Evolutionary conservation across 2,113 vertebrate genomes (phyloP), one percentile per base, ranked within the genome.

Genomic region (Ploceus nigricollis): DNA sequence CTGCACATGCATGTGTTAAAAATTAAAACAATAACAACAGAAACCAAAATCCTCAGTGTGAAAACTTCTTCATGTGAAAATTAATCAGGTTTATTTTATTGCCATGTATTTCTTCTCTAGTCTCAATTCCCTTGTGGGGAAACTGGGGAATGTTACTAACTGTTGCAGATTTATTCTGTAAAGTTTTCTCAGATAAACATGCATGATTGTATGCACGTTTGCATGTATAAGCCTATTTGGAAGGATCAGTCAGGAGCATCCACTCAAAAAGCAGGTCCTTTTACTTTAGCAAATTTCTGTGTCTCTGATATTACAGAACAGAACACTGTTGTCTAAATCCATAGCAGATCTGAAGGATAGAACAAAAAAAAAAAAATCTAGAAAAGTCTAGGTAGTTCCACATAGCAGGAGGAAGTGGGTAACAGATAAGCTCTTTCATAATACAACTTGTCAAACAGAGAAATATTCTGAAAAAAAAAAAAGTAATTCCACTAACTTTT

Each of bases 171-270:
- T 57, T 50, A 7, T 71, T 68, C 27, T 45, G 9, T 47, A 31
- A 60, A 24, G 2, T 60, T 71, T 86, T 70, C 25, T 30, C 18
- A 53, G 18, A 57, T 53, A 75, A 68, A 33, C 15, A 8, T 1
- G 0, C 0, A 1, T 21, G 5, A 9, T n/a, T n/a, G 37, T 42
- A 24, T 51, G 2, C 16, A 28, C 1, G 0, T 21, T 30, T 28
- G 2, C 14, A 57, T 21, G 9, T 4, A 3, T 30, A 33, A 53
- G 17, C 12, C 3, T 75, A 2, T 16, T 6, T 44, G 16, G 10
- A 4, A 87, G 3, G 8, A n/a, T 60, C 28, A 39, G 47, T 77
- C 31, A 72, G 35, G 15, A 51, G 0, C 12, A 65, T 7, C 12
- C 10, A 27, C 31, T 90, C 17, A 53, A 56, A 70, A 66, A 53